phyloP scores from a whole-genome alignment of 2,888 invertebrate species.

The Drosophila lutescens region DNA sequence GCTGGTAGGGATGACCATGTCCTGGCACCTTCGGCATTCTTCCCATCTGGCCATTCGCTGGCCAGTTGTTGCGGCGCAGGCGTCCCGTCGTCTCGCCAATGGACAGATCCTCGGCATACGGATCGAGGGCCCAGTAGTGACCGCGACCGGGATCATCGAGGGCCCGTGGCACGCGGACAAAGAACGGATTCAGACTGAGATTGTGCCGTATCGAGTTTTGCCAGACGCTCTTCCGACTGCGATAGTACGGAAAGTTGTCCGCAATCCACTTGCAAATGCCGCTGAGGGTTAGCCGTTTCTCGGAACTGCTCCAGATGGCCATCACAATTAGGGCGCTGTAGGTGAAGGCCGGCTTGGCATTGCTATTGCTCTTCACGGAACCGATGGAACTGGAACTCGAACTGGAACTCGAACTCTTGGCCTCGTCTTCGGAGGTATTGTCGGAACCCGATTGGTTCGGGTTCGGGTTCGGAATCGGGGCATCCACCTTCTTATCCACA shows the following conservation, averaged over 20 bases:
- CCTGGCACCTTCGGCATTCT: background rate
- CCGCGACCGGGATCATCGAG: slow-evolving; percentile 99
- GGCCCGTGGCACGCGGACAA: slow-evolving; percentile 96
- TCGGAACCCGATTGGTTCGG: slow-evolving; percentile 13
- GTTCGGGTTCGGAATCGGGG: slow-evolving; percentile 34
- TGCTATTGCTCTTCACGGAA: background rate
- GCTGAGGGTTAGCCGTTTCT: slow-evolving; percentile 95
- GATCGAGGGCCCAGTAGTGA: slow-evolving; percentile 99
- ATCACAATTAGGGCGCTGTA: slow-evolving; percentile 99
- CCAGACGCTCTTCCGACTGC: slow-evolving; percentile 98
- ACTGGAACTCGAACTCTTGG: slow-evolving; percentile 1
- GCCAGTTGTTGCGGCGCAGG: slow-evolving; percentile 86
- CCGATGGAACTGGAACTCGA: background rate
- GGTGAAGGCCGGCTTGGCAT: slow-evolving; percentile 94
- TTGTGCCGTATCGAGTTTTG: slow-evolving; percentile 92
- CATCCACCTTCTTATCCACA: slow-evolving; percentile 10
- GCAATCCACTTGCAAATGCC: slow-evolving; percentile 99
- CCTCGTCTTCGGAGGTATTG: slow-evolving; percentile 57
- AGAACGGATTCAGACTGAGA: slow-evolving; percentile 93
- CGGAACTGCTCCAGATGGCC: slow-evolving; percentile 97
- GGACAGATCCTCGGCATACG: slow-evolving; percentile 97
- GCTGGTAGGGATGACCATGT: slow-evolving; percentile 2
- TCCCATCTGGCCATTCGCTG: background rate
- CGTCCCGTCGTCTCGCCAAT: slow-evolving; percentile 99
- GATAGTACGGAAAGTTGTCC: slow-evolving; percentile 97